Base-by-base conservation (phyloP, 2,797 vertebrate genomes). In the Acanthurus tractus region DNA sequence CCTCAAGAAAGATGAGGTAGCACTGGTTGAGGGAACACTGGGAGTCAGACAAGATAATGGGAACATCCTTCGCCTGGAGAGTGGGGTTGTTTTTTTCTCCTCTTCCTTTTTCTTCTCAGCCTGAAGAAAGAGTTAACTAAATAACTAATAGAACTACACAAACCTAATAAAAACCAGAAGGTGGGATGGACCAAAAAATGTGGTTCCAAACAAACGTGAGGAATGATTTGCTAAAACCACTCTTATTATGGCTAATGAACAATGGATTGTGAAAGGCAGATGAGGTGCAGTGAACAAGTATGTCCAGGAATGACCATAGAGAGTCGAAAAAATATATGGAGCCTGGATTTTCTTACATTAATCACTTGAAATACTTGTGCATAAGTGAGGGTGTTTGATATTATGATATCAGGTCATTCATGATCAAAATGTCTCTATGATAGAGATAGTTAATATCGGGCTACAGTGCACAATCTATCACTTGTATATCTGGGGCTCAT, bases 91-190 rank as follows among this genome's bases (percentile, higher is more conserved):
- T 76, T 88, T 96, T 84, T 92, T 96, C 79, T 94, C 94, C 65
- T 97, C 96, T 70, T 97, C 96, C 80, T 96, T 96, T 59, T 95
- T 94, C 77, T 92, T 93, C 82, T 96, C 95, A 65, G 93, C 94
- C 95, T 95, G 65, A 55, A 83, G 57, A 87, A 23, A 84, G 22
- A 88, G 50, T 75, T 80, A 63, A 48, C 63, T 57, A 63, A 46
- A 83, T 78, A 72, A 85, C 48, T 82, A 29, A 71, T 10, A 70
- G 49, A n/a, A 68, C n/a, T 18, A 83, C 3, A 76, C 45, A 36
- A 70, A 65, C 1, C 8, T 14, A 72, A 45, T 53, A 68, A 22
- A 72, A 53, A 56, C 4, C 18, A 68, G 11, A 70, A 53, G 38
- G 14, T 23, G 40, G 50, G 29, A 62, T 59, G 42, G 49, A 12